Conservation (phyloP, 2,888 invertebrate genomes). For the Ectemnius lituratus region DNA sequence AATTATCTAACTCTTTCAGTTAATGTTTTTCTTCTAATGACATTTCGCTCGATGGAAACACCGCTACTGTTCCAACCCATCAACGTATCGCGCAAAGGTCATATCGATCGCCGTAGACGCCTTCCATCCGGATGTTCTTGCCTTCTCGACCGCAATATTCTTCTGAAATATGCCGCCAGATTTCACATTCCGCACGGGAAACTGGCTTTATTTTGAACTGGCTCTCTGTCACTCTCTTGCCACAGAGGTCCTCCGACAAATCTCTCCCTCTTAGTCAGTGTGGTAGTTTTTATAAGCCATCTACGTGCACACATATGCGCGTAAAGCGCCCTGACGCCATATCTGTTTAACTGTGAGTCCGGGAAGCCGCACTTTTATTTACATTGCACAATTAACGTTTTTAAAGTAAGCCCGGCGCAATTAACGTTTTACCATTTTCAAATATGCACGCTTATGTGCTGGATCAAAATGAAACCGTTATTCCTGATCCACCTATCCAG, state of each 20-base stretch:
- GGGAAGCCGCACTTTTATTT: slow-evolving; percentile 37
- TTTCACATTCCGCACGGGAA: slow-evolving; percentile 9
- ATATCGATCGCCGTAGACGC: slow-evolving; percentile 27
- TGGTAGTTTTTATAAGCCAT: slow-evolving; percentile 32
- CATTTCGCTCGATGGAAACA: background rate
- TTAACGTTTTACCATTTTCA: too few relatives aligned
- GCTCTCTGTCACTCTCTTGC: background rate
- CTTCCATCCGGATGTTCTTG: too few relatives aligned
- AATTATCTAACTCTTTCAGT: slow-evolving; percentile 24
- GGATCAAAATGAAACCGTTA: slow-evolving; percentile 46
- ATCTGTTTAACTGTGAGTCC: slow-evolving; percentile 56
- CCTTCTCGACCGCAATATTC: too few relatives aligned
- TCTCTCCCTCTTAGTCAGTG: background rate
- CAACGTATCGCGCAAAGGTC: slow-evolving; percentile 37
- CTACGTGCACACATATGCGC: slow-evolving; percentile 35
- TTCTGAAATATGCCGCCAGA: too few relatives aligned
- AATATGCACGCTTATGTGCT: slow-evolving; percentile 36
- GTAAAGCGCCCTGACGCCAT: slow-evolving; percentile 41
- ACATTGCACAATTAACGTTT: slow-evolving; percentile 57
- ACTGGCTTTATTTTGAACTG: slow-evolving; percentile 15
- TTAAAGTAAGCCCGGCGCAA: slow-evolving; percentile 24
- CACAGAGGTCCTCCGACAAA: background rate
- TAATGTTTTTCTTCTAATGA: slow-evolving; percentile 29
- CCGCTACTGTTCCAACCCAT: slow-evolving; percentile 12
- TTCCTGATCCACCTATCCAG: slow-evolving; percentile 34